These are phyloP conservation scores for Antedon mediterranea DNA, from an alignment of 53 echinoderm and acorn worm species.

Conservation along the genomic window DNA sequence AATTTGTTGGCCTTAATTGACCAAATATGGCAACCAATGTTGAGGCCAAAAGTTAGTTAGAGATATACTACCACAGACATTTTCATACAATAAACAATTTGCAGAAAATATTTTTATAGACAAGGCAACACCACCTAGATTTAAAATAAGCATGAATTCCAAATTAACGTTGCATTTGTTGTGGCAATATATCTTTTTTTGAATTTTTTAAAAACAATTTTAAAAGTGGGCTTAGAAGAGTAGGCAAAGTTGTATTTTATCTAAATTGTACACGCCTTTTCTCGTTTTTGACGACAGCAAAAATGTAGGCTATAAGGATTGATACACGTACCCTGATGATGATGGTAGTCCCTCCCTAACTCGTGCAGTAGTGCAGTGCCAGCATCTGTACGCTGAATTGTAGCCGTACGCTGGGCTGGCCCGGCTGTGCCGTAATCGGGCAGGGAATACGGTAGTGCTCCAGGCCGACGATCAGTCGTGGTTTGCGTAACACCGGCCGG, in stretches of 20 bases:
- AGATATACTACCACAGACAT: no score
- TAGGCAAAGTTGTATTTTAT: neutral
- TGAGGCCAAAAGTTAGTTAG: no score
- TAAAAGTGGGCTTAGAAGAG: neutral
- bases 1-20: no score
- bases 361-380: constrained; percentile 39
- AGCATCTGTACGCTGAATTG: constrained; percentile 33
- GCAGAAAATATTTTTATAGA: no score
- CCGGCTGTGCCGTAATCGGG: constrained; percentile 83
- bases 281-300: no score
- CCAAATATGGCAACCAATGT: no score
- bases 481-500: constrained; percentile 27
- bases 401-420: constrained; percentile 39
- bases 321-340: constrained; percentile 28
- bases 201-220: no score
- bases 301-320: neutral
- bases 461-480: constrained; percentile 29
- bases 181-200: no score
- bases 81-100: no score
- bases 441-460: constrained; percentile 31
- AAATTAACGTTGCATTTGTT: neutral
- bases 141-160: no score
- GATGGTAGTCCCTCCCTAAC: constrained; percentile 56
- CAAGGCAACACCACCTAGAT: no score
- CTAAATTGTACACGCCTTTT: no score